Percentiles rank a stretch among this genome's conserved stretches.
phyloP scores from a whole-genome alignment of 2,113 vertebrate genomes.

The Zosterops borbonicus region DNA sequence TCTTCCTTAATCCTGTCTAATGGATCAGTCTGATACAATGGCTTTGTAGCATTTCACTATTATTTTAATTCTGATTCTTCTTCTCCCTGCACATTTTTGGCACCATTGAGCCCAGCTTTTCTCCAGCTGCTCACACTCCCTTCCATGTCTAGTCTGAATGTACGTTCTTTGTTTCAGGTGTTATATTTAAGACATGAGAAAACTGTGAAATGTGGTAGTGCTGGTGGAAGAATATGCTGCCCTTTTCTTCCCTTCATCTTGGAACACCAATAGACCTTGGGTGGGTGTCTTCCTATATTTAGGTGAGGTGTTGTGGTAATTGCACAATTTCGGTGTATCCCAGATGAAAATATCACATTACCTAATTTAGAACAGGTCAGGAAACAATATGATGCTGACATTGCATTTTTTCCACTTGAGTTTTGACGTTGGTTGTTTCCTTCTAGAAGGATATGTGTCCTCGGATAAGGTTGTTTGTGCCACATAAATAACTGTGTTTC shows the following conservation, averaged over 20 bases:
- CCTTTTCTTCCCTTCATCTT: not conserved
- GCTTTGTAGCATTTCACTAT: not conserved
- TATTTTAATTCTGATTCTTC: not conserved
- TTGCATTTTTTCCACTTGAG: not conserved
- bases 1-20: not conserved
- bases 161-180: not conserved
- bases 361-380: conserved; percentile 38
- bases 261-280: conserved; percentile 1
- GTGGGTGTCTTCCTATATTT: conserved; percentile 17
- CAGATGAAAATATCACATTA: not conserved
- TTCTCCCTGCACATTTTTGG: not conserved
- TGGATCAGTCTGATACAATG: not conserved
- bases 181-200: not conserved
- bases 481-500: not conserved
- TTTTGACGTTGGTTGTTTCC: conserved; percentile 27
- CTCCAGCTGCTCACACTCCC: not conserved
- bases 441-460: not conserved
- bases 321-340: conserved; percentile 9
- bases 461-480: conserved; percentile 9
- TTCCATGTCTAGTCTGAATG: not conserved
- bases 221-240: not conserved
- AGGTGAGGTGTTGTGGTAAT: conserved; percentile 2
- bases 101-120: not conserved
- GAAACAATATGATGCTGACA: conserved; percentile 43
- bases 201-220: not conserved